Evolutionary conservation across 2,888 invertebrate genomes (phyloP).

Genomic region (Scaptomyza parva): DNA sequence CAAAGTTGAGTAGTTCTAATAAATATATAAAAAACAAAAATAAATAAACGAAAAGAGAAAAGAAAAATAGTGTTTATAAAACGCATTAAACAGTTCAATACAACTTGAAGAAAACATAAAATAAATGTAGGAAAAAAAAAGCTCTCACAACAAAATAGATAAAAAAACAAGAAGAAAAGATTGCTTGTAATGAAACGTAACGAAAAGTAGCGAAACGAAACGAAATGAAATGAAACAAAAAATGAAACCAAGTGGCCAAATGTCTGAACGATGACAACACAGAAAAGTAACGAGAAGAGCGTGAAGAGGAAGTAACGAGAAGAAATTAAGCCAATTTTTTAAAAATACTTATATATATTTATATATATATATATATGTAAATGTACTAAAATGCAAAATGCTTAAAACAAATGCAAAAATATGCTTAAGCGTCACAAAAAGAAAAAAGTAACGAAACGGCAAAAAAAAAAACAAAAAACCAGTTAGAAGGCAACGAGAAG

Average conservation of each 20-base stretch:
- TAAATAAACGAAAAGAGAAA: slow-evolving; percentile 17
- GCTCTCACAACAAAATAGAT: slow-evolving; percentile 61
- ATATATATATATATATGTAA: slow-evolving; percentile 20
- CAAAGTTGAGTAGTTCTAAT: slow-evolving; percentile 76
- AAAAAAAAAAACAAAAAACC: slow-evolving; percentile 24
- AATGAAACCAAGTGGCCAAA: slow-evolving; percentile 61
- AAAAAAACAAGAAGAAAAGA: slow-evolving; percentile 26
- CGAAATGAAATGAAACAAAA: slow-evolving; percentile 40
- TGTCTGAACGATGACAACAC: slow-evolving; percentile 28
- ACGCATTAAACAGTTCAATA: slow-evolving; percentile 68
- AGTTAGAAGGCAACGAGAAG: slow-evolving; percentile 29
- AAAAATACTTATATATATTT: slow-evolving; percentile 21
- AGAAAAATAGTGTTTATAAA: slow-evolving; percentile 72
- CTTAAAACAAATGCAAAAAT: slow-evolving; percentile 12
- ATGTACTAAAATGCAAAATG: slow-evolving; percentile 20
- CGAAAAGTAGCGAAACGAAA: slow-evolving; percentile 33
- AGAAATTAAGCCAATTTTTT: slow-evolving; percentile 61
- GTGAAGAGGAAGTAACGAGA: neutral
- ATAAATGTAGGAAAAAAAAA: slow-evolving; percentile 64
- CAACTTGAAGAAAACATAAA: slow-evolving; percentile 33
- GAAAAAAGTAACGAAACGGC: slow-evolving; percentile 26
- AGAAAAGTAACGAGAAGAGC: no score
- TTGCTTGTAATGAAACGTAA: slow-evolving; percentile 54
- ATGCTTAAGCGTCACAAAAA: slow-evolving; percentile 42
- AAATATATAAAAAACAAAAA: slow-evolving; percentile 46